Percentiles rank a stretch among this genome's conserved stretches.
Evolutionary conservation across 2,797 vertebrate species (phyloP).

Genomic region (Mormyrus hasselquistii): DNA sequence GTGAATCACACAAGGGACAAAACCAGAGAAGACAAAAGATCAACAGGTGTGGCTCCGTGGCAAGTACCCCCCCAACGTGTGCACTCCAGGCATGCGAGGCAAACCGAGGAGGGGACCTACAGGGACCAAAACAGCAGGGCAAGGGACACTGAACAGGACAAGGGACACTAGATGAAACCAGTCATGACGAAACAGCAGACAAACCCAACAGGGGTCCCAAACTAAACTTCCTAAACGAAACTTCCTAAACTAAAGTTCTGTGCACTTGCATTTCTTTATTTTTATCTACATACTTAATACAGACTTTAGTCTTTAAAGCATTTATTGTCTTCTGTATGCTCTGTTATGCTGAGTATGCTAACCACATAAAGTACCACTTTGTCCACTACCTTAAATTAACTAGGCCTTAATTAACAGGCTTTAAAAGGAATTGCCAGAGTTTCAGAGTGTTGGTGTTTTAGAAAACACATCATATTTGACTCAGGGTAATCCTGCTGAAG

Average conservation of each 20-base stretch:
- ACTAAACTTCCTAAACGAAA: no score
- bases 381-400: conserved; percentile 32
- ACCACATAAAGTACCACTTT: conserved; percentile 33
- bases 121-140: not conserved
- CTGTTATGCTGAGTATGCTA: conserved; percentile 12
- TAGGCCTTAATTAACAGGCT: conserved; percentile 30
- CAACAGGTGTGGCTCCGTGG: not conserved
- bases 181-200: not conserved
- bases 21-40: not conserved
- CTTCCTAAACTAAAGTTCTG: not conserved
- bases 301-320: not conserved
- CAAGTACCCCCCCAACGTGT: not conserved
- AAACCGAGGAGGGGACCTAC: not conserved
- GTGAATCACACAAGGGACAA: not conserved
- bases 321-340: not conserved
- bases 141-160: not conserved
- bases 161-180: not conserved
- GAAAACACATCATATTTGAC: conserved; percentile 46
- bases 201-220: not conserved
- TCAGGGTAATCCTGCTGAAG: conserved; percentile 33
- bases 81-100: not conserved
- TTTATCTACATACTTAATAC: not conserved
- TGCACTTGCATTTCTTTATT: not conserved
- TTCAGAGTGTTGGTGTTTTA: conserved; percentile 39
- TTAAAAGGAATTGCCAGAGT: conserved; percentile 40